Evolutionary conservation across 2,797 vertebrate species (phyloP).

Genomic region (Trachops cirrhosus): DNA sequence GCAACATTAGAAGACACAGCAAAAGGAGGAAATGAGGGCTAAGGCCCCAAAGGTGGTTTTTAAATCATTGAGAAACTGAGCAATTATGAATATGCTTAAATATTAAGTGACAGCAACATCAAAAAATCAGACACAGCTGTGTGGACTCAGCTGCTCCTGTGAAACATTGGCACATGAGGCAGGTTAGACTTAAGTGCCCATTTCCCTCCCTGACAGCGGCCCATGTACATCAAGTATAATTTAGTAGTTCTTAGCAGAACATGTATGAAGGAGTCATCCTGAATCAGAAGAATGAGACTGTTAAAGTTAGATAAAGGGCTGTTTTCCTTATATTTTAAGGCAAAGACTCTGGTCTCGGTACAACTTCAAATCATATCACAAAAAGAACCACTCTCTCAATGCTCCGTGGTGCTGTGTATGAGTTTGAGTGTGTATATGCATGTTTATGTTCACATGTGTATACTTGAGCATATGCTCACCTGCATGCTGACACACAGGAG

Average conservation of each 20-base stretch:
- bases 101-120: conserved; percentile 27
- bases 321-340: neutral
- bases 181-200: neutral
- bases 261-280: neutral
- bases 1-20: conserved; percentile 2
- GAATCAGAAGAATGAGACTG: conserved; percentile 28
- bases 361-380: conserved; percentile 1
- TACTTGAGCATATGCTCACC: neutral
- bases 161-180: conserved; percentile 2
- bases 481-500: neutral
- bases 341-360: neutral
- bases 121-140: neutral
- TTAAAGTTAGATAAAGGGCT: conserved; percentile 16
- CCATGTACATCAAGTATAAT: neutral
- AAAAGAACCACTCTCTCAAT: neutral
- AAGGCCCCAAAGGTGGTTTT: neutral
- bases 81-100: conserved; percentile 38
- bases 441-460: neutral
- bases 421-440: neutral
- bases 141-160: neutral
- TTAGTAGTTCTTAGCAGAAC: neutral
- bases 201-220: neutral
- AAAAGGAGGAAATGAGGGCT: conserved; percentile 2
- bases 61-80: conserved; percentile 43
- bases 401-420: neutral